phyloP scores from a whole-genome alignment of 2,888 invertebrate species.

The Apodemia zela region DNA sequence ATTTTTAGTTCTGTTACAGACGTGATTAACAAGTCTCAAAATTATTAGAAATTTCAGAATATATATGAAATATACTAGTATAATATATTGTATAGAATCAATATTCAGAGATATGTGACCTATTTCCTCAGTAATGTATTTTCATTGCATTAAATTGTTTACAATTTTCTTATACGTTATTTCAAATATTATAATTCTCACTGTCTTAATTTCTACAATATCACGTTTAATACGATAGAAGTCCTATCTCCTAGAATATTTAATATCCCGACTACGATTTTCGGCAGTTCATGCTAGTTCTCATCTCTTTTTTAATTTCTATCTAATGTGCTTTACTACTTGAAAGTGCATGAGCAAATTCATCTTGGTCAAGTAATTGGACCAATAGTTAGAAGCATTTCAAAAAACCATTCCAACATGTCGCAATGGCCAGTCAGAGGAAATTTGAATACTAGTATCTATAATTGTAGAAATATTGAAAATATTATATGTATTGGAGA shows the following conservation, averaged over 20 bases:
- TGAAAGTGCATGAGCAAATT: slow-evolving; percentile 69
- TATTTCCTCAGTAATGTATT: not conserved
- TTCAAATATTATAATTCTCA: slow-evolving; percentile 20
- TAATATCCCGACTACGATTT: slow-evolving; percentile 40
- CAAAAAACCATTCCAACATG: slow-evolving; percentile 34
- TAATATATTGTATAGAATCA: not conserved
- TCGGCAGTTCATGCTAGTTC: slow-evolving; percentile 70
- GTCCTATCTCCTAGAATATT: slow-evolving; percentile 23
- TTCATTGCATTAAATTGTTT: not conserved
- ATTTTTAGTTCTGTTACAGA: too few relatives aligned
- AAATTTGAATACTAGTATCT: slow-evolving; percentile 12
- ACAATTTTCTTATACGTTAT: slow-evolving; percentile 25
- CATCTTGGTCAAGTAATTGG: slow-evolving; percentile 56
- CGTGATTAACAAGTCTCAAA: not conserved
- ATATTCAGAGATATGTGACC: not conserved
- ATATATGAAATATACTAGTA: not conserved
- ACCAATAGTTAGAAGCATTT: slow-evolving; percentile 55
- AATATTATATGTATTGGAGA: slow-evolving; percentile 10
- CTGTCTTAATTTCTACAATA: slow-evolving; percentile 32
- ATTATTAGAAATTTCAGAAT: not conserved
- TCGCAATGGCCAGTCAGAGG: slow-evolving; percentile 5
- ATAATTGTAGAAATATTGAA: slow-evolving; percentile 16
- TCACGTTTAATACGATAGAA: slow-evolving; percentile 32
- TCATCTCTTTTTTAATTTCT: slow-evolving; percentile 41
- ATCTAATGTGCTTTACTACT: slow-evolving; percentile 66